Evolutionary conservation across 2,888 invertebrate species (phyloP).

Genomic region (Ommatoiulus sabulosus): DNA sequence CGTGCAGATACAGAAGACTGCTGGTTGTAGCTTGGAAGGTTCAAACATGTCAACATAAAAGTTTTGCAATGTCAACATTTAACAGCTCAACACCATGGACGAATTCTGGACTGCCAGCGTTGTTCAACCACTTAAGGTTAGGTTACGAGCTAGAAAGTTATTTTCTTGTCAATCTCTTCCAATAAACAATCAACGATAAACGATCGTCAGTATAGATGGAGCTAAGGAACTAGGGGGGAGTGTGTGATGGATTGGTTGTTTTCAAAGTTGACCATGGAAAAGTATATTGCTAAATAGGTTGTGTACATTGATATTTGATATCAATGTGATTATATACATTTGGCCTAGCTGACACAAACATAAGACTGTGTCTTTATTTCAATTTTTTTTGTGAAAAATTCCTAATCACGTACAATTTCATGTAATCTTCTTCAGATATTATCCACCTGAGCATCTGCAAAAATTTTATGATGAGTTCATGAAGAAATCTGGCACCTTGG

Average conservation of each 20-base stretch:
- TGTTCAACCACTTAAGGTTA: neutral
- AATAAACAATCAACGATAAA: too few species aligned
- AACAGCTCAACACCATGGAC: neutral
- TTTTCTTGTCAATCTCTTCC: too few species aligned
- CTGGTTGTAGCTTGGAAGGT: too few species aligned
- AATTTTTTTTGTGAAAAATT: too few species aligned
- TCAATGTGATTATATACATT: too few species aligned
- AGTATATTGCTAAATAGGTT: neutral
- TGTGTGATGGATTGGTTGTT: neutral
- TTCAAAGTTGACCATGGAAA: neutral
- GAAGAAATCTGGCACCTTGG: slow-evolving; percentile 27
- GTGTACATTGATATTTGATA: too few species aligned
- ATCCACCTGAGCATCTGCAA: neutral
- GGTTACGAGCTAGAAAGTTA: too few species aligned
- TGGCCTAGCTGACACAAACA: too few species aligned
- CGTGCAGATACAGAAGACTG: neutral
- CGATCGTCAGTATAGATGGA: too few species aligned
- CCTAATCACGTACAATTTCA: too few species aligned
- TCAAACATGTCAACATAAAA: neutral
- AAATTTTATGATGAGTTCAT: slow-evolving; percentile 47
- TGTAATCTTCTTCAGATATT: neutral
- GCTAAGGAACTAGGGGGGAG: too few species aligned
- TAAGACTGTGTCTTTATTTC: too few species aligned
- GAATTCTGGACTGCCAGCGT: neutral
- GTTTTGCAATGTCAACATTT: neutral